Evolutionary conservation across 2,888 invertebrate species (phyloP), one percentile per base, ranked within the genome.

Genomic region (Microctonus brassicae): DNA sequence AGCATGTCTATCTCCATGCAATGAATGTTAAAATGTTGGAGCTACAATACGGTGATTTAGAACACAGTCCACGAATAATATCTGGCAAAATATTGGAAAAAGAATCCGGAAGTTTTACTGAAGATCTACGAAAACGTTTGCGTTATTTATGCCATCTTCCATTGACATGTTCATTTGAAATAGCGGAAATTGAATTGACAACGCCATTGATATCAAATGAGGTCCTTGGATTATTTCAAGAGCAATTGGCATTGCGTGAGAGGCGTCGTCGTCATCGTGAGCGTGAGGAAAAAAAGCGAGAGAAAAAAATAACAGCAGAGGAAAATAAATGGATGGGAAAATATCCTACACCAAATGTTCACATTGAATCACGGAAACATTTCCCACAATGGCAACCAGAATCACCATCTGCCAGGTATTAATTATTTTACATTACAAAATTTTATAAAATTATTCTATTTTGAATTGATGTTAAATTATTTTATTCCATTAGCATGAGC

Each of bases 11-110:
- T 87, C 89, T 98, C 74, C 95, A 97, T 88, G 94, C 95, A 13
- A 88, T 98, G 80, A 98, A 98, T 87, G 94, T 95, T 9, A 94
- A 94, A 73, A 95, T 98, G 92, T 87, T 99, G 80, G 94, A 95
- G 82, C 92, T 93, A 70, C 93, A 95, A 70, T 97, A 96, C 89
- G 97, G 96, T 7, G 91, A 91, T 7, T 88, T 98, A 72, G 94
- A 94, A 70, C 89, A 92, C 68, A 94, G 95, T 67, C 98, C 98
- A 53, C 90, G 88, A 22, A 82, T 90, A 2, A 90, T 98, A 66
- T 90, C 89, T 1, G 97, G 95, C 0, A 92, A 91, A 67, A 93
- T 98, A 57, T 86, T 98, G n/a, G 96, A 97, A 82, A 94, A 95
- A 69, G 97, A 98, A 83, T 92, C 93, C 0, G 92, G 94, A 77